Evolutionary conservation across 2,797 vertebrate species (phyloP).

Genomic region (Bovichtus diacanthus): DNA sequence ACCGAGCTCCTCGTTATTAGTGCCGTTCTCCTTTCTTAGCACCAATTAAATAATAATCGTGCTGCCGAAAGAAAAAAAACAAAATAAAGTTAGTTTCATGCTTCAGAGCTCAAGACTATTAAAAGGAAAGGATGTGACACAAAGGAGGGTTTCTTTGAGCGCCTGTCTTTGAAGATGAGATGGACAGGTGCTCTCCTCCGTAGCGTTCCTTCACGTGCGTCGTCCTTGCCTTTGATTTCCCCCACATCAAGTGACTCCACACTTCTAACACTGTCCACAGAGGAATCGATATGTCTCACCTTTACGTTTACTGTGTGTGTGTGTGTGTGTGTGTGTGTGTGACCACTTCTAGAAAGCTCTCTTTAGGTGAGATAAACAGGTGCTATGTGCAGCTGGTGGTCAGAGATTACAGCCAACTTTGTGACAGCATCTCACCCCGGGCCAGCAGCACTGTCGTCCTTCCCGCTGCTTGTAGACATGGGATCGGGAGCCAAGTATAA

Average conservation of each 20-base stretch:
- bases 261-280: constrained; percentile 20
- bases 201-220: neutral
- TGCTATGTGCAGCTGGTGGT: constrained; percentile 74
- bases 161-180: constrained; percentile 39
- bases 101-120: constrained; percentile 58
- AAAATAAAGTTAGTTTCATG: constrained; percentile 66
- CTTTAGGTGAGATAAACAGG: constrained; percentile 70
- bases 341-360: constrained; percentile 51
- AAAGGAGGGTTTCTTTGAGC: constrained; percentile 13
- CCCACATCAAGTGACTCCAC: constrained; percentile 29
- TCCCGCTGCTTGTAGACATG: constrained; percentile 27
- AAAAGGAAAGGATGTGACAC: constrained; percentile 29
- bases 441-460: constrained; percentile 51
- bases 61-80: constrained; percentile 51
- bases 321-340: constrained; percentile 11
- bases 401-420: constrained; percentile 72
- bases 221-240: constrained; percentile 38
- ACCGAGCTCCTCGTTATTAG: constrained; percentile 53
- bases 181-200: constrained; percentile 38
- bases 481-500: constrained; percentile 13
- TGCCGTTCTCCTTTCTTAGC: constrained; percentile 37
- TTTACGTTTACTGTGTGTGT: constrained; percentile 11
- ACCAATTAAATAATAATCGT: constrained; percentile 68
- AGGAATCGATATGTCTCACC: constrained; percentile 40
- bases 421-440: constrained; percentile 65